Percentiles rank a stretch among this genome's conserved stretches.
Conservation (phyloP, 2,888 invertebrate genomes). For the Rhagophthalmus giganteus region DNA sequence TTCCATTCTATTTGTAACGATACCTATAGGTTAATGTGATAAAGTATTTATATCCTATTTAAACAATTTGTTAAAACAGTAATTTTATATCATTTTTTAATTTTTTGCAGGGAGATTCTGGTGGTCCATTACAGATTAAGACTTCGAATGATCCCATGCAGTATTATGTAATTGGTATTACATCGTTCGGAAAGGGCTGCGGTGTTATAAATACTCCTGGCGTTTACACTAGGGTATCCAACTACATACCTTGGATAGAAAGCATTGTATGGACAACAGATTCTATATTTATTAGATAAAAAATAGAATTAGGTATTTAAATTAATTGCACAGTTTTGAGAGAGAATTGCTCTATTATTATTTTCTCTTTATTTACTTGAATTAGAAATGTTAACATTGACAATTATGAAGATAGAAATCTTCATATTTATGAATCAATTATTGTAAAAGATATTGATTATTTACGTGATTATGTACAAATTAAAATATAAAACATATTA, state of each 20-base stretch:
- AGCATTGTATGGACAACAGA: constrained; percentile 54
- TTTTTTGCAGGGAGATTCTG: constrained; percentile 61
- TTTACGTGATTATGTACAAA: too few relatives aligned
- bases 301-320: constrained; percentile 1
- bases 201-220: constrained; percentile 54
- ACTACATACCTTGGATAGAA: constrained; percentile 59
- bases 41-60: too few relatives aligned
- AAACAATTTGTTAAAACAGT: too few relatives aligned
- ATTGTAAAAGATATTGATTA: too few relatives aligned
- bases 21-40: too few relatives aligned
- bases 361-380: too few relatives aligned
- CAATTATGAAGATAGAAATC: constrained; percentile 26
- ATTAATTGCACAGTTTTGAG: not conserved
- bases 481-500: too few relatives aligned
- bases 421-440: not conserved
- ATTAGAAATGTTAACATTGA: constrained; percentile 16
- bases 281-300: not conserved
- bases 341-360: too few relatives aligned
- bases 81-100: too few relatives aligned
- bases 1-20: too few relatives aligned
- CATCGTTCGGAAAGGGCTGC: constrained; percentile 54
- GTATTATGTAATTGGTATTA: constrained; percentile 54
- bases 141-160: constrained; percentile 48
- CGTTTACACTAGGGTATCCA: constrained; percentile 57
- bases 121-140: constrained; percentile 60